phyloP scores from a whole-genome alignment of 2,113 vertebrate genomes.

The Prionailurus viverrinus region DNA sequence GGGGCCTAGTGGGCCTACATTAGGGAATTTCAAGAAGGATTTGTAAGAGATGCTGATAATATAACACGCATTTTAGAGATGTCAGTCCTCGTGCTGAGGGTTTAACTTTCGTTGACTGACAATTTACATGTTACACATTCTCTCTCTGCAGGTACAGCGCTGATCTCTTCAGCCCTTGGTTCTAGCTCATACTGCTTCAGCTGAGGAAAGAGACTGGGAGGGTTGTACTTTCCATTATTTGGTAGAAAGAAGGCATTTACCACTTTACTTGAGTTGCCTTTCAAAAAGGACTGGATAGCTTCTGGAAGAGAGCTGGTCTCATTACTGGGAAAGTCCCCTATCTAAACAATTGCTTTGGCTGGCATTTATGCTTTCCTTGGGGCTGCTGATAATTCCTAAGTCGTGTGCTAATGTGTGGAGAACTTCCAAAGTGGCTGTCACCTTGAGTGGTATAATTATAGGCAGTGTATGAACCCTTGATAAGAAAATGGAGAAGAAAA shows the following conservation, averaged over 20 bases:
- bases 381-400: not conserved
- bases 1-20: not conserved
- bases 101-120: not conserved
- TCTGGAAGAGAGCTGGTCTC: not conserved
- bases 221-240: not conserved
- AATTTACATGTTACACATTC: not conserved
- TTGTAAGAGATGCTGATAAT: slow-evolving; percentile 9
- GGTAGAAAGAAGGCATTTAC: not conserved
- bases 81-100: not conserved
- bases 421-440: slow-evolving; percentile 56
- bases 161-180: not conserved
- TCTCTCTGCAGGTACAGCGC: not conserved
- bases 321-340: not conserved
- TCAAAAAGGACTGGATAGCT: not conserved
- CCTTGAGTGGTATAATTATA: slow-evolving; percentile 39
- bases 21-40: not conserved
- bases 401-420: slow-evolving; percentile 1
- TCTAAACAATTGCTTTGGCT: slow-evolving; percentile 31
- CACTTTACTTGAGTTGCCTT: not conserved
- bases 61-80: not conserved
- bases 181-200: not conserved
- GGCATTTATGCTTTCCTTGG: slow-evolving; percentile 18
- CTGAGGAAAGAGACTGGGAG: not conserved
- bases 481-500: slow-evolving; percentile 50
- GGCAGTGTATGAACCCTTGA: not conserved